Conservation (phyloP, 2,888 invertebrate species). For the Plebejus anna region DNA sequence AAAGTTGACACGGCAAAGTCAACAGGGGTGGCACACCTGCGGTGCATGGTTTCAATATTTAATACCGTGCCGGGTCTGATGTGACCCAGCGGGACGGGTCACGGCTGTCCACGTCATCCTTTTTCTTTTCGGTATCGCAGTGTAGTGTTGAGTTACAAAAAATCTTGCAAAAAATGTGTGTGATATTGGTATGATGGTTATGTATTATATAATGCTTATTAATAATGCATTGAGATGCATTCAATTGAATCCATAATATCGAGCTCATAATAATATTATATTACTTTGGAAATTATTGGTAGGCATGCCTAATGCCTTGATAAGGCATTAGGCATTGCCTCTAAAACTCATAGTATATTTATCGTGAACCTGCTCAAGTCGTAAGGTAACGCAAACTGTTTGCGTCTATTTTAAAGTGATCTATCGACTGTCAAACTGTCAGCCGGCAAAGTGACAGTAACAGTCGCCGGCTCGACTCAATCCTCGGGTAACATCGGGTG, state of each 20-base stretch:
- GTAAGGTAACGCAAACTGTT: neutral
- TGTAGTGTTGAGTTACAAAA: neutral
- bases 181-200: neutral
- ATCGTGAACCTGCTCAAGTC: neutral
- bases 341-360: too few relatives aligned
- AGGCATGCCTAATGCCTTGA: too few relatives aligned
- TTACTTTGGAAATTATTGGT: too few relatives aligned
- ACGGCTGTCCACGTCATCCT: neutral
- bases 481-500: neutral
- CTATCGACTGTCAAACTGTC: neutral
- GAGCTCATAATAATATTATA: too few relatives aligned
- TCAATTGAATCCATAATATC: too few relatives aligned
- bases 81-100: conserved; percentile 33
- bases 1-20: conserved; percentile 44
- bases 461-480: neutral
- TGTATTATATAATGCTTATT: too few relatives aligned
- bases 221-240: too few relatives aligned
- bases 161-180: neutral
- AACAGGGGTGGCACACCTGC: conserved; percentile 39
- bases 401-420: neutral
- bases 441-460: neutral
- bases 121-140: neutral
- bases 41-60: conserved; percentile 46
- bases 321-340: too few relatives aligned
- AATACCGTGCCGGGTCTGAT: conserved; percentile 37